A percentile compares a stretch with the other conserved stretches of the same genome.
Evolutionary conservation across 2,797 vertebrate species (phyloP).

Genomic region (Avahi laniger): DNA sequence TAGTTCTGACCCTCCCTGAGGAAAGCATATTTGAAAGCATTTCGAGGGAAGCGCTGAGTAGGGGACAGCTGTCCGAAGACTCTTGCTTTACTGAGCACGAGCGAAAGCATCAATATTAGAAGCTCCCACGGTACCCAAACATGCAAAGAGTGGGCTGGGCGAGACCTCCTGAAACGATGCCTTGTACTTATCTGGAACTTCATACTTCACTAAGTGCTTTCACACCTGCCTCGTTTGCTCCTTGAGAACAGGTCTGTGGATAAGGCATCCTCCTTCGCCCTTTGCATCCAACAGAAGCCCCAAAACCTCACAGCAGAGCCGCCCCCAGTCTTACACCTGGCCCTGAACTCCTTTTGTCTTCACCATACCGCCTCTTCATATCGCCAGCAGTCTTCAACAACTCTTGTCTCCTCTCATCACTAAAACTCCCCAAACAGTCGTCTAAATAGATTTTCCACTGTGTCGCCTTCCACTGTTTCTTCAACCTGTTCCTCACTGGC

Average conservation of each 20-base stretch:
- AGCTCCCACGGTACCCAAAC: neutral
- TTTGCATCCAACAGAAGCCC: neutral
- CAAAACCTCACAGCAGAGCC: neutral
- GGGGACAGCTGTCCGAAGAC: neutral
- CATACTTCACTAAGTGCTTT: neutral
- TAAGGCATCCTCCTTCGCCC: no score
- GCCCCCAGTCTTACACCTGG: no score
- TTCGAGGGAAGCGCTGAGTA: accelerated
- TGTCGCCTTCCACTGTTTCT: neutral
- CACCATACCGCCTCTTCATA: neutral
- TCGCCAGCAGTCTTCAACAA: no score
- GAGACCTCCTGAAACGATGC: neutral
- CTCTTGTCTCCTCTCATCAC: neutral
- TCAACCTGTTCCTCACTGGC: neutral
- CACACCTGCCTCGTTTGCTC: accelerated
- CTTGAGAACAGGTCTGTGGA: neutral
- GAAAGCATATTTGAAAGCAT: neutral
- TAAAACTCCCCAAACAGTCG: neutral
- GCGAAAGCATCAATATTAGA: neutral
- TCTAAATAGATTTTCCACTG: neutral
- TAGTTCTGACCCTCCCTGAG: neutral
- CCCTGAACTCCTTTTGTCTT: accelerated
- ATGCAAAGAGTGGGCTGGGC: neutral
- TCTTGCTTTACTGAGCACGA: neutral
- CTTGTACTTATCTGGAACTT: accelerated